A percentile compares a stretch with the other conserved stretches of the same genome.
phyloP scores from a whole-genome alignment of 2,888 invertebrate genomes.

The Lithophane semibrunnea region DNA sequence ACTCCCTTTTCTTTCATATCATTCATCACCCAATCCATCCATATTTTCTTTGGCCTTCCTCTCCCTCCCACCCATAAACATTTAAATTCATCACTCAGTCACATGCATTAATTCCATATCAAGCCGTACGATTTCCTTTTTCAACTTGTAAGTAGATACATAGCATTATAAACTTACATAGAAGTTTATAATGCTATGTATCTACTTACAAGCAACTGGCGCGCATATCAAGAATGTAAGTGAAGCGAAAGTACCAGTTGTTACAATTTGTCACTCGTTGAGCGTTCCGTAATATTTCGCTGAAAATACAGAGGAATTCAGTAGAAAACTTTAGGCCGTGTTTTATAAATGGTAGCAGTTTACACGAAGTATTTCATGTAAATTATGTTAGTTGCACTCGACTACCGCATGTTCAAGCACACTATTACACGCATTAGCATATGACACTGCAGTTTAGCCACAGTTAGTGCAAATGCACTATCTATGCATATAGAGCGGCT shows the following conservation, averaged over 20 bases:
- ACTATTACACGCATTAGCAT: constrained; percentile 33
- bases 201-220: background rate
- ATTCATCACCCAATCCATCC: background rate
- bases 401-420: constrained; percentile 29
- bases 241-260: constrained; percentile 16
- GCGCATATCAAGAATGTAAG: constrained; percentile 13
- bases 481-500: constrained; percentile 34
- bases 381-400: constrained; percentile 6
- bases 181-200: background rate
- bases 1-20: background rate
- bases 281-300: background rate
- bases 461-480: constrained; percentile 15
- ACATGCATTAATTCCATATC: background rate
- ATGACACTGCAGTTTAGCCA: constrained; percentile 47
- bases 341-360: background rate
- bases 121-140: background rate
- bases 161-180: too few species aligned
- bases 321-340: background rate
- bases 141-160: too few species aligned
- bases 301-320: background rate
- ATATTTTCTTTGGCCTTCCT: background rate
- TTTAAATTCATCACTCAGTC: background rate
- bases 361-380: background rate
- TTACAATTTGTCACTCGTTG: background rate
- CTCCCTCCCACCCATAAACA: too few species aligned